Conservation (phyloP, 2,113 vertebrate genomes). For the Cyanistes caeruleus region DNA sequence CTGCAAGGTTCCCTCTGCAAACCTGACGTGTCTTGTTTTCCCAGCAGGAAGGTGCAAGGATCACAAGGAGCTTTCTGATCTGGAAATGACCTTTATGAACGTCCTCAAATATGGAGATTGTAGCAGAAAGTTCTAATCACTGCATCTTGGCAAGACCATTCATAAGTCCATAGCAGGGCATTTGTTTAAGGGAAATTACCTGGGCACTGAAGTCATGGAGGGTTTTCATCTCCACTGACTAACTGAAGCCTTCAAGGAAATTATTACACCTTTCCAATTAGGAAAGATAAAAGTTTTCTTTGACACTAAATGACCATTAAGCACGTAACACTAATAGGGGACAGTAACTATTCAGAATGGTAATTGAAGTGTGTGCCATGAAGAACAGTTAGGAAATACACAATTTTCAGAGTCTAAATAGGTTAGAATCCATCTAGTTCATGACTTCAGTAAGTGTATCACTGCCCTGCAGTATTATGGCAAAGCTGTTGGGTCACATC, state of each 20-base stretch:
- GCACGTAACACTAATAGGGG: background rate
- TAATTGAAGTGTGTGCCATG: background rate
- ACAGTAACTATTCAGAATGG: background rate
- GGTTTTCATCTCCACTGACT: background rate
- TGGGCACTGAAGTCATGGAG: background rate
- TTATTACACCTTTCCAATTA: background rate
- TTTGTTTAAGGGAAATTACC: background rate
- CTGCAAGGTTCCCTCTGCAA: background rate
- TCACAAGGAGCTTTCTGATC: background rate
- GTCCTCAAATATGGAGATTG: background rate
- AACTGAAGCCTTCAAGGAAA: constrained; percentile 19
- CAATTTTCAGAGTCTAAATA: background rate
- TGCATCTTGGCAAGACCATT: background rate
- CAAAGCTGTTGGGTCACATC: background rate
- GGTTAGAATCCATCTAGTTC: background rate
- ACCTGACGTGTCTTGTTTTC: background rate
- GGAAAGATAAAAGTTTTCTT: constrained; percentile 7
- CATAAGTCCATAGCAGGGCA: background rate
- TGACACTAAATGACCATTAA: constrained; percentile 1
- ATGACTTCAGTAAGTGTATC: background rate
- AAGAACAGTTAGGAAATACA: background rate
- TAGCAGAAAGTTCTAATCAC: background rate
- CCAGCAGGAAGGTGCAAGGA: background rate
- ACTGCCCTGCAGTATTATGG: background rate
- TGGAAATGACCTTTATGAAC: background rate